Evolutionary conservation across 2,797 vertebrate genomes (phyloP), one percentile per base, ranked within the genome.

Genomic region (Labeo calbasu): DNA sequence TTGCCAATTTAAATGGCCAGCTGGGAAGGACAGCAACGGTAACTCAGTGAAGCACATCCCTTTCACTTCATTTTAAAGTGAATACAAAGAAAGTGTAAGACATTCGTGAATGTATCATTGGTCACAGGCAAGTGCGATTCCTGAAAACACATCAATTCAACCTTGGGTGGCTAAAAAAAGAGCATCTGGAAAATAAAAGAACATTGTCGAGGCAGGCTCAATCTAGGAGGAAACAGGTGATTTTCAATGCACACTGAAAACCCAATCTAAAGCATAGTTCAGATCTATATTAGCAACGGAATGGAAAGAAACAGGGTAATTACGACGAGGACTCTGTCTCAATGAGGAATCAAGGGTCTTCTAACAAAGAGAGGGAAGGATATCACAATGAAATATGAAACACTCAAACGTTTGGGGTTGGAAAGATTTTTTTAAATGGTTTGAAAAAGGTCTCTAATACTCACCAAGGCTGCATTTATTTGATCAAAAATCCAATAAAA

Each of bases 31-130:
- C 57, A 32, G 53, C 53, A 53, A 70, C n/a, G 0, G 9, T 28
- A 77, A 63, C 77, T 65, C 78, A n/a, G 65, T 36, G 32, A 77
- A 84, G 53, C 21, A 80, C 23, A 46, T 79, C 63, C 32, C 50
- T 82, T 77, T 78, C 40, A 75, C 50, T 81, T 51, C 81, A 71
- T 85, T 40, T 28, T 87, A 85, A 88, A 91, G 86, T 88, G 86
- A 89, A 92, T 91, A 89, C 21, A 84, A 90, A 90, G 88, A 85
- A 81, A 85, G 61, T 84, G 32, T 36, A 65, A 86, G 85, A 85
- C 87, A 91, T 90, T 89, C 84, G 90, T 88, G 87, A 83, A 91
- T 3, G 66, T 36, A 72, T 87, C 63, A 79, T 55, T 79, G 79
- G 28, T 81, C 40, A 43, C 82, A 65, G 84, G 59, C 81, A 82